phyloP scores from a whole-genome alignment of 2,113 vertebrate species.

The Rostratula benghalensis region DNA sequence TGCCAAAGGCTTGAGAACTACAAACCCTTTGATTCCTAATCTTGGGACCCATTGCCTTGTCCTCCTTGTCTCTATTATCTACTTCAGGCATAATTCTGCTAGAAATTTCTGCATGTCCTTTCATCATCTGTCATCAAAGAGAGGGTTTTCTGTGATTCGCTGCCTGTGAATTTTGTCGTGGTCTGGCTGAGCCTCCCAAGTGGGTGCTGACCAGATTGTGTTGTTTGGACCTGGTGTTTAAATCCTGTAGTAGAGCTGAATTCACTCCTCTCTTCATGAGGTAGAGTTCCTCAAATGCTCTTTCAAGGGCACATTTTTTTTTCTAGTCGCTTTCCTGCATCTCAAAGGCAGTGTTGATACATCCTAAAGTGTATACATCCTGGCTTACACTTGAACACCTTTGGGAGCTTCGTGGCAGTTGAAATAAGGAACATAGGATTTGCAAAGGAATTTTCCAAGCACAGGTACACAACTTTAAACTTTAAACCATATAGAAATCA shows the following conservation, averaged over 20 bases:
- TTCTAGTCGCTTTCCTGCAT: neutral
- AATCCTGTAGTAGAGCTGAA: neutral
- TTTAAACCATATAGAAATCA: too few species aligned
- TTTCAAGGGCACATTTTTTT: neutral
- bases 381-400: neutral
- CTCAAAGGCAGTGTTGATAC: neutral
- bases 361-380: neutral
- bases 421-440: neutral
- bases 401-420: neutral
- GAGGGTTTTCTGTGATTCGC: slow-evolving; percentile 24
- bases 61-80: neutral
- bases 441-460: neutral
- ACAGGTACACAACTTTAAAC: neutral
- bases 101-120: slow-evolving; percentile 25
- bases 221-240: slow-evolving; percentile 1
- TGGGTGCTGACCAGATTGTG: neutral
- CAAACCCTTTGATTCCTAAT: neutral
- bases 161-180: slow-evolving; percentile 24
- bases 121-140: slow-evolving; percentile 51
- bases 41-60: neutral
- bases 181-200: slow-evolving; percentile 3
- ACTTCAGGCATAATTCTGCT: neutral
- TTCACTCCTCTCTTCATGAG: neutral
- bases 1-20: neutral
- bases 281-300: neutral